Evolutionary conservation across 1,140 invertebrate genomes (phyloP).

Genomic region (Cotesia vestalis): DNA sequence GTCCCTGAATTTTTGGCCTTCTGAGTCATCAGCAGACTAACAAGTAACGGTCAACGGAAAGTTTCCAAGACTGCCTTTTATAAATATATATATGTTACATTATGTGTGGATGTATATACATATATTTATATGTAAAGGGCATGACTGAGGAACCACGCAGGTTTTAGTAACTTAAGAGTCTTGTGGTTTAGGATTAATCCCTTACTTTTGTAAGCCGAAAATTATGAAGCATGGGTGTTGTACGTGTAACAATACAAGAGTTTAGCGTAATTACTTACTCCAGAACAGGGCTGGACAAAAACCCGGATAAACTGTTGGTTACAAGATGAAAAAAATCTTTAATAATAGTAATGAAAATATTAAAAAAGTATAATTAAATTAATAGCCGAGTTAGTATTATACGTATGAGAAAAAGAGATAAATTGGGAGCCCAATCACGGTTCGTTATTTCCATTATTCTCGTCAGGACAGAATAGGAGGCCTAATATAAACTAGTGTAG

Average conservation of each 20-base stretch:
- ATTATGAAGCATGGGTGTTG: constrained; percentile 23
- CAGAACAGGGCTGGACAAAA: constrained; percentile 5
- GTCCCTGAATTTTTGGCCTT: constrained; percentile 40
- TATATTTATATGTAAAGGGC: too few relatives aligned
- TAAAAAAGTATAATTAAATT: neutral
- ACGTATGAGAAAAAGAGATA: neutral
- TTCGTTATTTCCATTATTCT: constrained; percentile 30
- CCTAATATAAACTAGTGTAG: neutral
- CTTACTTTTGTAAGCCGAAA: constrained; percentile 28
- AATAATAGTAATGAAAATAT: neutral
- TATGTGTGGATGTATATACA: neutral
- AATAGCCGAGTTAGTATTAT: neutral
- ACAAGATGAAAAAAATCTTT: neutral
- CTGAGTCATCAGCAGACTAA: constrained; percentile 43
- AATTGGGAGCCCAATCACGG: constrained; percentile 25
- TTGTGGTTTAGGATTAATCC: constrained; percentile 30
- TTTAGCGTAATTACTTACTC: constrained; percentile 32
- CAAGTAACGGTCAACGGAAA: constrained; percentile 52
- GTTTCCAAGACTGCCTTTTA: constrained; percentile 42
- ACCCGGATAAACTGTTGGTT: neutral
- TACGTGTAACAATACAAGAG: constrained; percentile 16
- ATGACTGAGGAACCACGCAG: neutral
- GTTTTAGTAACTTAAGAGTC: neutral
- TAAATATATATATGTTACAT: neutral
- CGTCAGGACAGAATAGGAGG: neutral